Percentiles rank a stretch among this genome's conserved stretches.
Evolutionary conservation across 2,113 vertebrate species (phyloP).

Genomic region (Propithecus coquereli): DNA sequence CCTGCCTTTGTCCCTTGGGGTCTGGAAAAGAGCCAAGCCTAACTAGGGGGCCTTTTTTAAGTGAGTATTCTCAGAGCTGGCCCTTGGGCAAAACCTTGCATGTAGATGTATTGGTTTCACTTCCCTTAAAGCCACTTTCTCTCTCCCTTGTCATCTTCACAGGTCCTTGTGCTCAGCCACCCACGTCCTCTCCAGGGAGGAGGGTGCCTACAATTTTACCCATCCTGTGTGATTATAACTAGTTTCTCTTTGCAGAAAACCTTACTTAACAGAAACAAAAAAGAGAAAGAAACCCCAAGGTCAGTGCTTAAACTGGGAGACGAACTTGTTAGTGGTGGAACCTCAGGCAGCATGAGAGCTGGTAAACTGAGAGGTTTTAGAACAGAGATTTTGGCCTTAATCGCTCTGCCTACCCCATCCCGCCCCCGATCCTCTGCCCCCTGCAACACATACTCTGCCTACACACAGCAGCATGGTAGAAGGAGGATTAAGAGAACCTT

Average conservation of each 20-base stretch:
- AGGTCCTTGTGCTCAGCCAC: background rate
- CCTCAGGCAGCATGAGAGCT: background rate
- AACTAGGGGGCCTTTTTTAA: no score
- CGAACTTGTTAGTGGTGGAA: background rate
- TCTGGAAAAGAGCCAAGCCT: background rate
- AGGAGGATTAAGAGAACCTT: background rate
- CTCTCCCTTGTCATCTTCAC: background rate
- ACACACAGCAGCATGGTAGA: background rate
- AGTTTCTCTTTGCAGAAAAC: background rate
- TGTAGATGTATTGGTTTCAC: background rate
- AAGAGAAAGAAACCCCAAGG: background rate
- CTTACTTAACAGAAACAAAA: background rate
- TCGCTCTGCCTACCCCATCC: background rate
- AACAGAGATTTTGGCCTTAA: background rate
- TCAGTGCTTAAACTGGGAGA: background rate
- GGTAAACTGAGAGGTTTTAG: background rate
- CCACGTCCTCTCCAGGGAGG: background rate
- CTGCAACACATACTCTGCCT: background rate
- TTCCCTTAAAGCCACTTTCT: background rate
- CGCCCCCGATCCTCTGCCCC: rapidly evolving
- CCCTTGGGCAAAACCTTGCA: background rate
- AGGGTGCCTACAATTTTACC: background rate
- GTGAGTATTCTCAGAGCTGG: background rate
- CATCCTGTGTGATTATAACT: background rate
- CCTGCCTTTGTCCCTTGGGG: background rate